A percentile compares a stretch with the other conserved stretches of the same genome.
phyloP scores from a whole-genome alignment of 2,888 invertebrate genomes.

The Acanthococcus lagerstroemiae region DNA sequence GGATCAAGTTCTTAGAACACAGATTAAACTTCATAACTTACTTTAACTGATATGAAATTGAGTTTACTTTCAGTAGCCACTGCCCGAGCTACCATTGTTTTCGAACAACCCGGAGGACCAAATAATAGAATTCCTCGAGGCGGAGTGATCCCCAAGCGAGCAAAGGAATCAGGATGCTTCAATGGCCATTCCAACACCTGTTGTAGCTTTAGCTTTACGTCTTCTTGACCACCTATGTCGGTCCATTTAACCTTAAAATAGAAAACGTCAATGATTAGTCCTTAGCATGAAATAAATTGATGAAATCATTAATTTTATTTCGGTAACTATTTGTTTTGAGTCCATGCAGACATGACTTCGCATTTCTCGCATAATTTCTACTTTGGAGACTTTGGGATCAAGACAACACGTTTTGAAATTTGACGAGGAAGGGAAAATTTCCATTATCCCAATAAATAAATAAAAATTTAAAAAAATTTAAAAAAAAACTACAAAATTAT shows the following conservation, averaged over 20 bases:
- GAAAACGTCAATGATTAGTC: neutral
- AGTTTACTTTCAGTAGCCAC: conserved; percentile 89
- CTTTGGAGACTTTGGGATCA: no score
- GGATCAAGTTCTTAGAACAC: neutral
- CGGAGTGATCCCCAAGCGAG: conserved; percentile 68
- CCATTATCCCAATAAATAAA: no score
- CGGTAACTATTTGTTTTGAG: no score
- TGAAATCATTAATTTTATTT: no score
- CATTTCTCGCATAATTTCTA: no score
- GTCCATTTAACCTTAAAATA: conserved; percentile 56
- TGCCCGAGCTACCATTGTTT: conserved; percentile 97
- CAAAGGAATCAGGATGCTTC: conserved; percentile 71
- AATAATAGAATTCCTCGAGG: conserved; percentile 87
- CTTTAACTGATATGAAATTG: conserved; percentile 91
- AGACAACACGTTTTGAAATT: no score
- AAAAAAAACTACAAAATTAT: no score
- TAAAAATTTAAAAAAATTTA: no score
- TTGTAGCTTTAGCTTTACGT: conserved; percentile 71
- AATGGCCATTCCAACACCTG: conserved; percentile 93
- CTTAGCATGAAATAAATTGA: no score
- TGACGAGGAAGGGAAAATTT: no score
- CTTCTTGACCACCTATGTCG: conserved; percentile 86
- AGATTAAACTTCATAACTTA: conserved; percentile 37
- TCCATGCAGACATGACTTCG: no score
- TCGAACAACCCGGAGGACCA: conserved; percentile 96